phyloP scores from a whole-genome alignment of 2,797 vertebrate genomes.

The Mustela erminea region DNA sequence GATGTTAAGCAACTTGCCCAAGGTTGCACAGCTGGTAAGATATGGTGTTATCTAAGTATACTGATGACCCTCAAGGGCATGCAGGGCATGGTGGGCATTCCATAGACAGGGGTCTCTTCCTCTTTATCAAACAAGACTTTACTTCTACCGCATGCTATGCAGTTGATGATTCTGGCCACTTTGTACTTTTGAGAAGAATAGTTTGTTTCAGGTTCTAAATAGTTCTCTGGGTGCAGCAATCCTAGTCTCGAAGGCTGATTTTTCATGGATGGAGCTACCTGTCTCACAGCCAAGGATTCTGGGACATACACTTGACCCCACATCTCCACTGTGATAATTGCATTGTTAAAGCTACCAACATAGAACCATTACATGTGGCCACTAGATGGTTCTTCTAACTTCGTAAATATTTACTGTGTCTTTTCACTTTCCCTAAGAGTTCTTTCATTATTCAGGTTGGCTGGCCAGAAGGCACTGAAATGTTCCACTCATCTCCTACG shows the following conservation, averaged over 20 bases:
- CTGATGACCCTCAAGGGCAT: not conserved
- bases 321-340: not conserved
- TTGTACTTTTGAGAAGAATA: not conserved
- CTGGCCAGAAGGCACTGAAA: not conserved
- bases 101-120: not conserved
- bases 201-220: not conserved
- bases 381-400: not conserved
- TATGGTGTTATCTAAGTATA: not conserved
- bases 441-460: not conserved
- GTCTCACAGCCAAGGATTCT: not conserved
- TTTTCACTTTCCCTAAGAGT: not conserved
- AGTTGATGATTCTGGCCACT: not conserved
- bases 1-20: not conserved
- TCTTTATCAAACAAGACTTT: not conserved
- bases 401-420: slow-evolving; percentile 29
- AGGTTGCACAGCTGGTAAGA: not conserved
- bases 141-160: not conserved
- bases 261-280: not conserved
- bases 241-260: not conserved
- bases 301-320: not conserved
- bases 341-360: not conserved
- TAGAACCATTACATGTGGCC: not conserved
- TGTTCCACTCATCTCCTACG: not conserved
- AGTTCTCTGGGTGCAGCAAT: not conserved
- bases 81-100: not conserved